Evolutionary conservation across 2,888 invertebrate genomes (phyloP).

Genomic region (Apoda limacodes): DNA sequence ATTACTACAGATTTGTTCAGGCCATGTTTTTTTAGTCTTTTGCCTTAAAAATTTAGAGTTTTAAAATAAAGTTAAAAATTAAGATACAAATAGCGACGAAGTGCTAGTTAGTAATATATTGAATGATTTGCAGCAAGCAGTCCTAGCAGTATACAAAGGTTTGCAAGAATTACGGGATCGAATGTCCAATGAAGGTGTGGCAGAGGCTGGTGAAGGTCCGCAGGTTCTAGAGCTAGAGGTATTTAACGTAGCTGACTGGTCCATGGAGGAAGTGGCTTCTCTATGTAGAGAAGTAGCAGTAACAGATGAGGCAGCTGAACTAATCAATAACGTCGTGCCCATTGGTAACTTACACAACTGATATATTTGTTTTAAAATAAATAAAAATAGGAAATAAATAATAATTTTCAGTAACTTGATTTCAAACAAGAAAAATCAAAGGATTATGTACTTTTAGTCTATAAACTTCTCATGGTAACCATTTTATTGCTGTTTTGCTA

Average conservation of each 20-base stretch:
- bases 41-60: too few species aligned
- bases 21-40: too few species aligned
- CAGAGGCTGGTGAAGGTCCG: slow-evolving; percentile 32
- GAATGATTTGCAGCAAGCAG: slow-evolving; percentile 42
- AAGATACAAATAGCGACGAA: too few species aligned
- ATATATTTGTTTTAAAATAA: not conserved
- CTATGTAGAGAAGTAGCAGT: slow-evolving; percentile 40
- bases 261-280: slow-evolving; percentile 45
- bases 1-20: too few species aligned
- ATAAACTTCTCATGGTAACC: too few species aligned
- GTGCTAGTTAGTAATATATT: too few species aligned
- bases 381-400: too few species aligned
- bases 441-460: too few species aligned
- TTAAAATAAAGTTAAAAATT: too few species aligned
- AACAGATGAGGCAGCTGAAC: slow-evolving; percentile 30
- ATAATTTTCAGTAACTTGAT: too few species aligned
- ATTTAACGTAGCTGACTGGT: slow-evolving; percentile 57
- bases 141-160: slow-evolving; percentile 42
- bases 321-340: slow-evolving; percentile 31
- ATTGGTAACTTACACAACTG: slow-evolving; percentile 29
- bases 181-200: slow-evolving; percentile 37
- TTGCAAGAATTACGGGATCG: slow-evolving; percentile 39
- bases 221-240: slow-evolving; percentile 41
- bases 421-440: too few species aligned
- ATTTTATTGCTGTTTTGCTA: too few species aligned